Percentiles rank a stretch among this genome's conserved stretches.
Conservation (phyloP, 1,140 invertebrate genomes). For the Platyscapa corneri region DNA sequence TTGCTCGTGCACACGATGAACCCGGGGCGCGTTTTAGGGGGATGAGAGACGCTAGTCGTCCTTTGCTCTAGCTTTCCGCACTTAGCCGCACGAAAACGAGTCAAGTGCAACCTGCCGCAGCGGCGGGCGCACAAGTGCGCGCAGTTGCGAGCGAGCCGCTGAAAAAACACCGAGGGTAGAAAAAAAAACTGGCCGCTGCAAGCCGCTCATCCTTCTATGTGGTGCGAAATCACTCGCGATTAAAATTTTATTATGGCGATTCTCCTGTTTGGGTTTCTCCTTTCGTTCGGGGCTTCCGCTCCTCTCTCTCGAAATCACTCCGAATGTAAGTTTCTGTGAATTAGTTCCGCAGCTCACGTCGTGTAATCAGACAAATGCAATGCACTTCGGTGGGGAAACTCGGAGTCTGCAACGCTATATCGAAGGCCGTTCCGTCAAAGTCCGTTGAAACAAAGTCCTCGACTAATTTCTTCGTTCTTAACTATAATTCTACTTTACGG, state of each 20-base stretch:
- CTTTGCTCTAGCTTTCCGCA: neutral
- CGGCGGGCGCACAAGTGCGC: neutral
- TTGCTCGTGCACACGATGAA: conserved; percentile 54
- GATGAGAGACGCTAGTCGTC: neutral
- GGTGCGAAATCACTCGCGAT: conserved; percentile 5
- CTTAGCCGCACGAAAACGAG: conserved; percentile 14
- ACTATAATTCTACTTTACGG: too few species aligned
- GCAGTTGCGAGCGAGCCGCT: conserved; percentile 13
- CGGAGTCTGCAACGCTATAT: too few species aligned
- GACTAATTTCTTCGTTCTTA: too few species aligned
- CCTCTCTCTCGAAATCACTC: neutral
- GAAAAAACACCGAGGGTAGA: conserved; percentile 29
- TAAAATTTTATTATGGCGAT: neutral
- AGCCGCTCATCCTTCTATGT: neutral
- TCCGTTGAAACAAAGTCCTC: too few species aligned
- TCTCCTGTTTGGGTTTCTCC: neutral
- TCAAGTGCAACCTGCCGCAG: conserved; percentile 50
- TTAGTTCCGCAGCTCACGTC: too few species aligned
- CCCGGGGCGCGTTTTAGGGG: neutral
- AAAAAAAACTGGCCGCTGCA: neutral
- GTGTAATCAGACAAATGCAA: too few species aligned
- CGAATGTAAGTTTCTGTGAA: neutral
- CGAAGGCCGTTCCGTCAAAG: too few species aligned
- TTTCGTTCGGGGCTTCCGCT: neutral
- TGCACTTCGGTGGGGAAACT: too few species aligned